A percentile compares a stretch with the other conserved stretches of the same genome.
These are phyloP conservation scores for Antechinus flavipes DNA, from an alignment of 2,113 vertebrate species.

Conservation along the genomic window DNA sequence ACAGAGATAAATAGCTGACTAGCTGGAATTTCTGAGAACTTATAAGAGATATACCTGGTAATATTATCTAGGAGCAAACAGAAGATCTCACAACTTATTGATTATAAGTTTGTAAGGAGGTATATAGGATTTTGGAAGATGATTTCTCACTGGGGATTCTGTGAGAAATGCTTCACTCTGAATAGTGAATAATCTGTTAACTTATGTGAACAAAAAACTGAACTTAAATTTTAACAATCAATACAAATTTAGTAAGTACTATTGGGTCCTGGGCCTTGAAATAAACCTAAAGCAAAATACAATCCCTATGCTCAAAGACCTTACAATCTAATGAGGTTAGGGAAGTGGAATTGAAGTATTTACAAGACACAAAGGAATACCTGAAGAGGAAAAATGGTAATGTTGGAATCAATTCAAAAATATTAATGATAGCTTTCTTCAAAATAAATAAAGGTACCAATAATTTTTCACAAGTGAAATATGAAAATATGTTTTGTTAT, in stretches of 20 bases:
- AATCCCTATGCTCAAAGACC: background rate
- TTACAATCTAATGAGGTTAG: background rate
- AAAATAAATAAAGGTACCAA: background rate
- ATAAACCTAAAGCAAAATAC: background rate
- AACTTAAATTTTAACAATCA: background rate
- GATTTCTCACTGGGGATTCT: background rate
- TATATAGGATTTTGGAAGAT: background rate
- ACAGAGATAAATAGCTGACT: background rate
- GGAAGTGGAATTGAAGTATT: background rate
- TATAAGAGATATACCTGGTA: background rate
- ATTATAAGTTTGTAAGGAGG: background rate
- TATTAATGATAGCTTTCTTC: background rate
- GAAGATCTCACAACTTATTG: background rate
- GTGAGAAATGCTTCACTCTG: background rate
- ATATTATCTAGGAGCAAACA: background rate
- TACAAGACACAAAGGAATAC: background rate
- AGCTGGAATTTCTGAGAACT: background rate
- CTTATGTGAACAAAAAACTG: background rate
- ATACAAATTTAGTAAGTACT: background rate
- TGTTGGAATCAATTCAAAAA: background rate
- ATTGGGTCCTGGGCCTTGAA: background rate
- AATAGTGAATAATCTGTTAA: background rate
- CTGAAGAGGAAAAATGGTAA: background rate
- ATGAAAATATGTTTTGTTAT: background rate
- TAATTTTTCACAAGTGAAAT: background rate